Evolutionary conservation across 2,797 vertebrate species (phyloP).

Genomic region (Masticophis lateralis): DNA sequence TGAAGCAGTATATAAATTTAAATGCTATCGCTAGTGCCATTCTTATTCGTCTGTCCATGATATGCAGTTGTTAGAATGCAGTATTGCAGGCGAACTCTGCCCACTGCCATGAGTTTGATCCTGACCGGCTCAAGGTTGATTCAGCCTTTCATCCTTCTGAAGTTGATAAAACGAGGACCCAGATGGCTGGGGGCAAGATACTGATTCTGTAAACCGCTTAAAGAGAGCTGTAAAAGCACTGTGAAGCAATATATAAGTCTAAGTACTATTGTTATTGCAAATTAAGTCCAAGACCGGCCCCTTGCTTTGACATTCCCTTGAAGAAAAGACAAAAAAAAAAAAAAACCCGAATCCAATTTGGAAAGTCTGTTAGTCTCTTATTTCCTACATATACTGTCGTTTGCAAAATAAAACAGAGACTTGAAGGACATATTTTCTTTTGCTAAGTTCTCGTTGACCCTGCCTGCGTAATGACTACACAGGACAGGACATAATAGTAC

Average conservation of each 20-base stretch:
- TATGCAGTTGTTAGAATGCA: not conserved
- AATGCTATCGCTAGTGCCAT: not conserved
- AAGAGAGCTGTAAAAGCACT: not conserved
- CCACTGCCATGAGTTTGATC: too few relatives aligned
- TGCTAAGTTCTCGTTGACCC: constrained; percentile 32
- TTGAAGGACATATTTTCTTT: constrained; percentile 46
- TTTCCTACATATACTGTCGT: not conserved
- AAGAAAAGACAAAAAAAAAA: not conserved
- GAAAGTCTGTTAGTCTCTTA: not conserved
- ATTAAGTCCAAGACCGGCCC: not conserved
- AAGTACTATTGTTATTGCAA: not conserved
- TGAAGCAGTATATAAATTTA: not conserved
- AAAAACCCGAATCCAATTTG: not conserved
- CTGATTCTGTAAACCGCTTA: not conserved
- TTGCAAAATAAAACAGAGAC: constrained; percentile 19
- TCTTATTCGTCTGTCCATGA: too few relatives aligned
- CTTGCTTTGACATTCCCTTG: not conserved
- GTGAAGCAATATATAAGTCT: not conserved
- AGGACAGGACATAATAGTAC: constrained; percentile 45
- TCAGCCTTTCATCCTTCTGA: not conserved
- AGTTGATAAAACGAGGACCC: not conserved
- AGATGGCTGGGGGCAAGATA: not conserved
- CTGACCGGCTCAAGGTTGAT: not conserved
- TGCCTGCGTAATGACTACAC: constrained; percentile 23
- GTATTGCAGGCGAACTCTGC: not conserved